Percentiles rank a stretch among this genome's conserved stretches.
Evolutionary conservation across 2,888 invertebrate species (phyloP).

Genomic region (Eledone cirrhosa): DNA sequence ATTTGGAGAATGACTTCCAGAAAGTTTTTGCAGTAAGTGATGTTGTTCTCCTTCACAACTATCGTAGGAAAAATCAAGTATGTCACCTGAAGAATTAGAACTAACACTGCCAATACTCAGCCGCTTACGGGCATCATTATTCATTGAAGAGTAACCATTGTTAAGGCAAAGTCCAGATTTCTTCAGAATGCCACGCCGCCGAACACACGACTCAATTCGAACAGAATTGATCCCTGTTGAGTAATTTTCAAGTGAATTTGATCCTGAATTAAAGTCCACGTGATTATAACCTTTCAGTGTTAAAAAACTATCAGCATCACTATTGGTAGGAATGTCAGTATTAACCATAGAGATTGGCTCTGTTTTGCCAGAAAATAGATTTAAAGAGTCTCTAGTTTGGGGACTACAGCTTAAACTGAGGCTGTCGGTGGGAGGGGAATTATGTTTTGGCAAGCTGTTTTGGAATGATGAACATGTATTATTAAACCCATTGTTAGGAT

Average conservation of each 20-base stretch:
- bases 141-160: neutral
- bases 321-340: slow-evolving; percentile 31
- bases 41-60: slow-evolving; percentile 54
- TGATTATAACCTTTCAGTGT: neutral
- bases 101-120: slow-evolving; percentile 60
- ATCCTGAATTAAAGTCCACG: neutral
- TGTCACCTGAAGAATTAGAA: slow-evolving; percentile 63
- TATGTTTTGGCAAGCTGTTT: neutral
- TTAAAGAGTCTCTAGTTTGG: neutral
- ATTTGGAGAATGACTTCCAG: neutral
- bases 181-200: slow-evolving; percentile 56
- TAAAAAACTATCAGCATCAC: slow-evolving; percentile 28
- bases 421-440: neutral
- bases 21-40: neutral
- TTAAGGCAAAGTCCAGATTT: slow-evolving; percentile 32
- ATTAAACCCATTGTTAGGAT: neutral
- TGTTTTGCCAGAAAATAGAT: neutral
- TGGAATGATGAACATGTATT: neutral
- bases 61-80: slow-evolving; percentile 63
- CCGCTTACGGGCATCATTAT: slow-evolving; percentile 51
- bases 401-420: too few species aligned
- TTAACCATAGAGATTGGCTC: slow-evolving; percentile 25
- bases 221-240: neutral
- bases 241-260: neutral
- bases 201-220: slow-evolving; percentile 30